Evolutionary conservation across 1,140 invertebrate genomes (phyloP).

Genomic region (Diplogasteroides magnus): DNA sequence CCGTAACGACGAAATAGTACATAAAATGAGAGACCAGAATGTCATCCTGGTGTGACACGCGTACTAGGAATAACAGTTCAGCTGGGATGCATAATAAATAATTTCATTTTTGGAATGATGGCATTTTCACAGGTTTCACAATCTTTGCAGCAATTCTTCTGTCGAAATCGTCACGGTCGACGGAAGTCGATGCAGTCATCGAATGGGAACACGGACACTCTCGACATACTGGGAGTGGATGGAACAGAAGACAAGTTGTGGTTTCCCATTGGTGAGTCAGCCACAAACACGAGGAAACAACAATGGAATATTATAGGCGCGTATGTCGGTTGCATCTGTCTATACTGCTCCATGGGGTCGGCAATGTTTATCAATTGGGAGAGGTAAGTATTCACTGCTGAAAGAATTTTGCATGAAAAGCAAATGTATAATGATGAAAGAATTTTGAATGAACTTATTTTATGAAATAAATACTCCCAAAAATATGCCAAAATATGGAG

Average conservation of each 20-base stretch:
- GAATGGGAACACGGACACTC: slow-evolving; percentile 43
- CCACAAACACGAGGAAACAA: neutral
- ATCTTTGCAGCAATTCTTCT: slow-evolving; percentile 40
- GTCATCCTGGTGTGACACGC: no score
- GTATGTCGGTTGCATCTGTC: slow-evolving; percentile 52
- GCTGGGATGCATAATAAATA: no score
- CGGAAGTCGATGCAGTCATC: slow-evolving; percentile 50
- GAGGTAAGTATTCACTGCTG: slow-evolving; percentile 17
- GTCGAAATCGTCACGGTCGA: slow-evolving; percentile 41
- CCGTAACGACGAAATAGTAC: no score
- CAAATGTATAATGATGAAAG: no score
- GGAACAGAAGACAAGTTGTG: slow-evolving; percentile 51
- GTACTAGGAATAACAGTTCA: no score
- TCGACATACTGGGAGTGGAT: slow-evolving; percentile 46
- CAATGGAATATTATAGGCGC: slow-evolving; percentile 36
- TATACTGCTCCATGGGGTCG: slow-evolving; percentile 54
- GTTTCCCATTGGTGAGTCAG: slow-evolving; percentile 48
- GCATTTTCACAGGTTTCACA: neutral
- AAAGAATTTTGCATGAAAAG: no score
- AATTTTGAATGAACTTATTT: no score
- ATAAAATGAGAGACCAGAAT: no score
- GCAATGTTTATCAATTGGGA: slow-evolving; percentile 53
- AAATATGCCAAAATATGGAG: no score
- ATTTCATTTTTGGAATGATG: no score
- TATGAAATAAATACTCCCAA: no score